phyloP scores from a whole-genome alignment of 2,113 vertebrate genomes.

The Uropsilus gracilis region DNA sequence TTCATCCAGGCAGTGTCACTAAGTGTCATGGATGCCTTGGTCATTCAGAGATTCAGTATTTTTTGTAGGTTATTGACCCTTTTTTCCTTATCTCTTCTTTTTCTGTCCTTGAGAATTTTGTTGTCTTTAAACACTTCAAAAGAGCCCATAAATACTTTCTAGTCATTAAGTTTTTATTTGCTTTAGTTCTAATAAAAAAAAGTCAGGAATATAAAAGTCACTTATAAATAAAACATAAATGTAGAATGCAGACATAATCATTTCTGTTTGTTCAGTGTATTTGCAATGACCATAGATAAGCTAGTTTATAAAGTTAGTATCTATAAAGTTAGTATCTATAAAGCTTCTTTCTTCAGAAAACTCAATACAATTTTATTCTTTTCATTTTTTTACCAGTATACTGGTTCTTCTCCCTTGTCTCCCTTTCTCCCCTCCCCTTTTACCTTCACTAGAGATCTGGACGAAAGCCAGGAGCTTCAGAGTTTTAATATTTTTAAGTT shows the following conservation, averaged over 20 bases:
- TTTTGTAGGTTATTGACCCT: background rate
- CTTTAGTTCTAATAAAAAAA: background rate
- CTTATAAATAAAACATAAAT: background rate
- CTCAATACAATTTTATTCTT: background rate
- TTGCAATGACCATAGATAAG: background rate
- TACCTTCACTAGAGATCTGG: background rate
- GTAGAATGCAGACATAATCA: background rate
- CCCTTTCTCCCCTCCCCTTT: background rate
- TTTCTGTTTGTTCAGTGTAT: background rate
- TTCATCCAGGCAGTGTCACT: background rate
- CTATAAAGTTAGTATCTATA: background rate
- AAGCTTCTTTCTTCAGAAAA: background rate
- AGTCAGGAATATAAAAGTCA: background rate
- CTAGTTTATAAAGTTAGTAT: background rate
- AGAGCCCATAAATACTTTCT: background rate
- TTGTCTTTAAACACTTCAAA: background rate
- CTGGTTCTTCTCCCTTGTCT: background rate
- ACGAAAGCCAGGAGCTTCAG: background rate
- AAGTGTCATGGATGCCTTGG: background rate
- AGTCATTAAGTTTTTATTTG: background rate
- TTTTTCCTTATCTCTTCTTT: background rate
- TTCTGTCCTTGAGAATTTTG: background rate
- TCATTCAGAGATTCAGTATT: background rate
- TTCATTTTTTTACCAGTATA: background rate
- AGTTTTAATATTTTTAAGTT: background rate